phyloP scores from a whole-genome alignment of 2,888 invertebrate genomes.

The Campaea margaritaria region DNA sequence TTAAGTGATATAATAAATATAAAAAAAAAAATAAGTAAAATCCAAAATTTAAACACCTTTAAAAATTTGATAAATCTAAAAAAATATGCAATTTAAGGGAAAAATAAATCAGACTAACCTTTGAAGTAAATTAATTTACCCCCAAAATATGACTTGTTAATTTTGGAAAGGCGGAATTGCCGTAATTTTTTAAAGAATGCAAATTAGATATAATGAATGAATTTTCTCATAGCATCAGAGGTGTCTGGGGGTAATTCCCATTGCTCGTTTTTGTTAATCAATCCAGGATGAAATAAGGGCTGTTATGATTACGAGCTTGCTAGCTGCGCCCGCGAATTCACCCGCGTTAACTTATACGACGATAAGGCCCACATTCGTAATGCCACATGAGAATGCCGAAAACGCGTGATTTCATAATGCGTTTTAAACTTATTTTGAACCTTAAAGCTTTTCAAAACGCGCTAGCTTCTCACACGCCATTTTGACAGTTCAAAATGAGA shows the following conservation, averaged over 20 bases:
- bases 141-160: conserved; percentile 29
- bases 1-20: no score
- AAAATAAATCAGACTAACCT: conserved; percentile 15
- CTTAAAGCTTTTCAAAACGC: no score
- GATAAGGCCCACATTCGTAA: no score
- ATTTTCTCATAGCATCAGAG: conserved; percentile 29
- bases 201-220: conserved; percentile 38
- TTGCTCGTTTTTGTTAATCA: conserved; percentile 34
- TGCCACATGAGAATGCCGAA: no score
- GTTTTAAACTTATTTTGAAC: no score
- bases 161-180: conserved; percentile 31
- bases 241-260: conserved; percentile 17
- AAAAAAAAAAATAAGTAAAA: no score
- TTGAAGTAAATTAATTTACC: conserved; percentile 20
- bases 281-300: conserved; percentile 24
- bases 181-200: conserved; percentile 38
- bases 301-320: no score
- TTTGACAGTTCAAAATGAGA: no score
- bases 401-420: no score
- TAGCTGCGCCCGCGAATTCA: no score
- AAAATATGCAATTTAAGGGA: conserved; percentile 6
- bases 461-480: no score
- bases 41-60: background rate
- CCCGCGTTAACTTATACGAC: no score
- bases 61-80: background rate